Conservation (phyloP, 2,888 invertebrate genomes). For the Criorhina ranunculi region DNA sequence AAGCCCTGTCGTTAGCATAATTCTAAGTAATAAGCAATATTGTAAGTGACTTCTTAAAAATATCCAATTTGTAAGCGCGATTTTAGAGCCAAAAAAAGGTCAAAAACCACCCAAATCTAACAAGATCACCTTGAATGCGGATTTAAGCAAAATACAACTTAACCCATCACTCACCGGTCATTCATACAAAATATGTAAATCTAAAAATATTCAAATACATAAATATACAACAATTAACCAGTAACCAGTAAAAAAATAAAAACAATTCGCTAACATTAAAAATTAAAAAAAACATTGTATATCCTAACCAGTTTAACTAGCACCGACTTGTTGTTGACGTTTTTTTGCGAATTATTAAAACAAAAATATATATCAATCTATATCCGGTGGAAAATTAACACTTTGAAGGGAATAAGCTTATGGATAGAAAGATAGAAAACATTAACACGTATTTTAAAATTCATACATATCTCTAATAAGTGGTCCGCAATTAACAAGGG, state of each 20-base stretch:
- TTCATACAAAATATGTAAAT: slow-evolving; percentile 9
- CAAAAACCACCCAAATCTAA: background rate
- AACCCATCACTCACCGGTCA: background rate
- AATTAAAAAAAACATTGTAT: slow-evolving; percentile 1
- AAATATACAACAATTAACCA: background rate
- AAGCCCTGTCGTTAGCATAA: no score
- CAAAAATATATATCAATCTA: background rate
- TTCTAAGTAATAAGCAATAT: background rate
- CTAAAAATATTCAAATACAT: background rate
- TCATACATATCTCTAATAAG: background rate
- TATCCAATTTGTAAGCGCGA: background rate
- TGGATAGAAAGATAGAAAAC: background rate
- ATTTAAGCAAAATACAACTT: background rate
- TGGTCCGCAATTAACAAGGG: background rate
- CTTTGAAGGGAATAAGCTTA: background rate
- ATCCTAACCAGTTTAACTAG: slow-evolving; percentile 29
- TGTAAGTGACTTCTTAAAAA: background rate
- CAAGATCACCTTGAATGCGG: slow-evolving; percentile 29
- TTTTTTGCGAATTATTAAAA: background rate
- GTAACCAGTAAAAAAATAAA: background rate
- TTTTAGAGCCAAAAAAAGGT: no score
- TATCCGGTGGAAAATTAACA: background rate
- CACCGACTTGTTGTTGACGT: slow-evolving; percentile 14
- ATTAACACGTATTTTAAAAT: slow-evolving; percentile 13
- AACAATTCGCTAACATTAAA: background rate